phyloP scores from a whole-genome alignment of 2,113 vertebrate genomes.

The Campylorhamphus procurvoides region DNA sequence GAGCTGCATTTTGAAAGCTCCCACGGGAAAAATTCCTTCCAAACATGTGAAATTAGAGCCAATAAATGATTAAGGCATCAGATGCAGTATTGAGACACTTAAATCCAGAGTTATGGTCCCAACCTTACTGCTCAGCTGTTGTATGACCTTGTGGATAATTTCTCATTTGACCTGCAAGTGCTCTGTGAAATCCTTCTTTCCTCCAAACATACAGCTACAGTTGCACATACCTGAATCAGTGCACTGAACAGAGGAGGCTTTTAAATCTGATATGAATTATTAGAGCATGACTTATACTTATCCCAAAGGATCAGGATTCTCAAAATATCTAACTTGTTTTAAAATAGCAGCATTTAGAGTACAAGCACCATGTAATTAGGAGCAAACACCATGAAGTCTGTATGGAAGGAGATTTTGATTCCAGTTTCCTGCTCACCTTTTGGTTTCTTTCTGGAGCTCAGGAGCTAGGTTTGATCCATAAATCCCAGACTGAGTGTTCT shows the following conservation, averaged over 20 bases:
- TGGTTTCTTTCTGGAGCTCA: neutral
- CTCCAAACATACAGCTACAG: neutral
- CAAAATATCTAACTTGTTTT: neutral
- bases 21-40: neutral
- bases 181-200: neutral
- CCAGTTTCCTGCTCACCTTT: neutral
- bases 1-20: neutral
- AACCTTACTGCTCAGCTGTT: slow-evolving; percentile 1
- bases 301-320: neutral
- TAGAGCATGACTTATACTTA: neutral
- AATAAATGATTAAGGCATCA: neutral
- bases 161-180: slow-evolving; percentile 1
- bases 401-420: neutral
- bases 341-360: neutral
- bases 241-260: neutral
- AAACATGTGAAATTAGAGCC: neutral
- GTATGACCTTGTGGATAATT: slow-evolving; percentile 17
- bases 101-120: neutral
- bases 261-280: neutral
- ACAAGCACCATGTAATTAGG: neutral
- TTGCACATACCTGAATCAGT: neutral
- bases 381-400: neutral
- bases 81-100: neutral
- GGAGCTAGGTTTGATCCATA: neutral
- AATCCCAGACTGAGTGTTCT: neutral